Base-by-base conservation (phyloP, 2,797 vertebrate genomes). In the Clarias fuscus region DNA sequence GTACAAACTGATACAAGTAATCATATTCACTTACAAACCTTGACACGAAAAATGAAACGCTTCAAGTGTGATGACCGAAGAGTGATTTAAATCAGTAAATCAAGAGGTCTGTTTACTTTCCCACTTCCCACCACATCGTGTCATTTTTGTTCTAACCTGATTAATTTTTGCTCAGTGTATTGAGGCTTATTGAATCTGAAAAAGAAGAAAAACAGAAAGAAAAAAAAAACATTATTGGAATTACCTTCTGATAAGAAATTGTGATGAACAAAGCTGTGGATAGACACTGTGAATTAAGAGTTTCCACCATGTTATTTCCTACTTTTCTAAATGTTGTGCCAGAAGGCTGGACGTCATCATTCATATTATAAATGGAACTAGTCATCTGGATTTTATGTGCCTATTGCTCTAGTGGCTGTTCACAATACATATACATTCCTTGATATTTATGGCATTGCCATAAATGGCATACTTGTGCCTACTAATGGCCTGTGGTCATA, bases 181-280 rank as follows among this genome's bases (percentile, higher is more conserved):
- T 94, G 93, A 93, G 92, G 92, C 91, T 95, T 93, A 94, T 94
- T 94, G 94, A 95, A 94, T 94, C 90, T 93, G 94, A 93, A 7
- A 72, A 30, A 4, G 48, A 48, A 48, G 48, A 48, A 48, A 48
- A 48, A 48, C 10, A 48, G 48, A 48, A 48, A 24, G 48, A n/a
- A 24, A 40, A 75, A n/a, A 75, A 56, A 18, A 20, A 33, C 2
- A 48, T 48, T 48, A 11, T 20, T 93, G 93, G 94, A 95, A 92
- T 92, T 93, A 89, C 88, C 92, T 88, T 89, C 90, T 90, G 90
- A 92, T 91, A 94, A 94, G 92, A 93, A 93, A 94, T 93, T 91
- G 93, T 88, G 91, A 61, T 40, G 20, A 40, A 79, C 24, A 40
- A n/a, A 89, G 90, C 93, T 90, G 90, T 90, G 92, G 93, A 86